Evolutionary conservation across 2,113 vertebrate species (phyloP).

Genomic region (Pygoscelis antarcticus): DNA sequence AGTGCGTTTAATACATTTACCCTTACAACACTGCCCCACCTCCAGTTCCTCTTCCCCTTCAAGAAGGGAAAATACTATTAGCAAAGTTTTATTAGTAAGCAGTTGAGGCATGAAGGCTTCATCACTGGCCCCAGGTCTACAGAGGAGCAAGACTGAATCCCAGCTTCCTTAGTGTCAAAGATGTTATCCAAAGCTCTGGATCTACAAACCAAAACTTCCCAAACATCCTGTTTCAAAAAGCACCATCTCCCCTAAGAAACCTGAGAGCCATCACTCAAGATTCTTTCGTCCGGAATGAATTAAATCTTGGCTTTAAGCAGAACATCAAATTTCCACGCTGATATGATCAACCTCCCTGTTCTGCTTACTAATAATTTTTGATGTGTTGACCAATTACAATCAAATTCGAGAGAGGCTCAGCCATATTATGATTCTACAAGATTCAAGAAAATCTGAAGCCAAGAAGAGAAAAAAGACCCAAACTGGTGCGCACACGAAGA

Average conservation of each 20-base stretch:
- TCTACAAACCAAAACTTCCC: background rate
- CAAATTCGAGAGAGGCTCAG: background rate
- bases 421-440: background rate
- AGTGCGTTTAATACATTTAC: background rate
- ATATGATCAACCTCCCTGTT: background rate
- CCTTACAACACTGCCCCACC: background rate
- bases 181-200: background rate
- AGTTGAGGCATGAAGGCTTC: background rate
- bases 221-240: background rate
- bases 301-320: background rate
- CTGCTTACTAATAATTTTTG: background rate
- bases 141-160: background rate
- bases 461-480: background rate
- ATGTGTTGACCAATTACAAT: background rate
- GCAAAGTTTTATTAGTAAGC: background rate
- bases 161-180: background rate
- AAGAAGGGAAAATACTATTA: background rate
- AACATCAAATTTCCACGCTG: background rate
- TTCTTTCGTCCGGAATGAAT: background rate
- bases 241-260: background rate
- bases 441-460: background rate
- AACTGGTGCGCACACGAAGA: background rate
- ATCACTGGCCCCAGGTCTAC: background rate
- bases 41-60: background rate
- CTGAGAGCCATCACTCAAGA: background rate